Evolutionary conservation across 2,113 vertebrate species (phyloP).

Genomic region (Cebidichthys violaceus): DNA sequence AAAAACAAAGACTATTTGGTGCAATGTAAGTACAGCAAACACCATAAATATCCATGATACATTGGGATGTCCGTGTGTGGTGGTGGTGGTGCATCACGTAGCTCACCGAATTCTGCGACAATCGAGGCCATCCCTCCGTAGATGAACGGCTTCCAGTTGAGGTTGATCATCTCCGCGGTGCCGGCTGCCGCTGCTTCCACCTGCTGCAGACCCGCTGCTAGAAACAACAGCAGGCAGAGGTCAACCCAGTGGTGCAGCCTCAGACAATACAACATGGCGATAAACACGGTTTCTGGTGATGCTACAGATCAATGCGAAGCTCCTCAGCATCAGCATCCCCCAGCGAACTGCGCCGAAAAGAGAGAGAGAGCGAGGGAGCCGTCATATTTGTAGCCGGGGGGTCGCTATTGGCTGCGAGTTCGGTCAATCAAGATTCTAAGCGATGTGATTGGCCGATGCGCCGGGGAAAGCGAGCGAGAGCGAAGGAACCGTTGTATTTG

Average conservation of each 20-base stretch:
- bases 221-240: conserved; percentile 77
- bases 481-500: conserved; percentile 12
- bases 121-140: conserved; percentile 96
- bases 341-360: conserved; percentile 80
- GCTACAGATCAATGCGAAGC: conserved; percentile 41
- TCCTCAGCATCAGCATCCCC: conserved; percentile 76
- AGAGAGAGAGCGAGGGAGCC: not conserved
- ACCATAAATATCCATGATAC: accelerated
- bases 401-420: conserved; percentile 57
- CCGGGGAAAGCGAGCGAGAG: too few relatives aligned
- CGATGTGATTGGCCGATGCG: conserved; percentile 55
- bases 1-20: not conserved
- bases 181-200: conserved; percentile 81
- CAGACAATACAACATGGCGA: conserved; percentile 75
- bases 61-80: not conserved
- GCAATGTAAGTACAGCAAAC: not conserved
- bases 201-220: conserved; percentile 85
- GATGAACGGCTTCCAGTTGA: conserved; percentile 98
- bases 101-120: conserved; percentile 93
- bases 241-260: conserved; percentile 78
- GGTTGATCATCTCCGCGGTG: conserved; percentile 88
- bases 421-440: conserved; percentile 57
- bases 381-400: conserved; percentile 10
- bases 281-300: conserved; percentile 30
- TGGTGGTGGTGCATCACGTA: conserved; percentile 73